Evolutionary conservation across 2,113 vertebrate species (phyloP).

Genomic region (Sphyrna mokarran): DNA sequence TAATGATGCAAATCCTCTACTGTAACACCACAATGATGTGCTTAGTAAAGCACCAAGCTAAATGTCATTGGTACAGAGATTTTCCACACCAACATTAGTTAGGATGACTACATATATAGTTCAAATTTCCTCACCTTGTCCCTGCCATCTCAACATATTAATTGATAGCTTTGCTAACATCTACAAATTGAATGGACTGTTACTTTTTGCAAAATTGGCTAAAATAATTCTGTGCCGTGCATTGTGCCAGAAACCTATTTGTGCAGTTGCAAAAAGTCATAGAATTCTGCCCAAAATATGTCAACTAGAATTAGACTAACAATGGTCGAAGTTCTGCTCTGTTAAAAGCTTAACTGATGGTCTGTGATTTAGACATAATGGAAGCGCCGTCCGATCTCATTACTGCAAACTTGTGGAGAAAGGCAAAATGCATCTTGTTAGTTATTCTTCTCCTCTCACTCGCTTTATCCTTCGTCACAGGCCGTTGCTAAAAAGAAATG

Average conservation of each 20-base stretch:
- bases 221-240: neutral
- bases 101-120: neutral
- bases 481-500: neutral
- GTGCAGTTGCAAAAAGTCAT: neutral
- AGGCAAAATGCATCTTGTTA: slow-evolving; percentile 16
- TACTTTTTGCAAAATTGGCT: neutral
- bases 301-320: slow-evolving; percentile 21
- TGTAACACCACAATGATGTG: neutral
- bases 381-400: slow-evolving; percentile 30
- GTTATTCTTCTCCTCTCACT: slow-evolving; percentile 23
- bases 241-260: neutral
- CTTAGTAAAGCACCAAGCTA: neutral
- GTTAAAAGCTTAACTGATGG: neutral
- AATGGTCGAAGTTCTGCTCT: neutral
- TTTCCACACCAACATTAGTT: neutral
- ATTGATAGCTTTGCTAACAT: neutral
- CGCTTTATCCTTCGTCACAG: neutral
- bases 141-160: neutral
- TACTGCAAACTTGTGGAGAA: neutral
- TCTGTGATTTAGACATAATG: neutral
- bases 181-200: neutral
- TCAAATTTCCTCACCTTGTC: neutral
- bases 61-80: neutral
- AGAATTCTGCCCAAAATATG: neutral
- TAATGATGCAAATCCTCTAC: neutral